Percentiles rank a stretch among this genome's conserved stretches.
Evolutionary conservation across 2,113 vertebrate genomes (phyloP).

Genomic region (Dryoscopus gambensis): DNA sequence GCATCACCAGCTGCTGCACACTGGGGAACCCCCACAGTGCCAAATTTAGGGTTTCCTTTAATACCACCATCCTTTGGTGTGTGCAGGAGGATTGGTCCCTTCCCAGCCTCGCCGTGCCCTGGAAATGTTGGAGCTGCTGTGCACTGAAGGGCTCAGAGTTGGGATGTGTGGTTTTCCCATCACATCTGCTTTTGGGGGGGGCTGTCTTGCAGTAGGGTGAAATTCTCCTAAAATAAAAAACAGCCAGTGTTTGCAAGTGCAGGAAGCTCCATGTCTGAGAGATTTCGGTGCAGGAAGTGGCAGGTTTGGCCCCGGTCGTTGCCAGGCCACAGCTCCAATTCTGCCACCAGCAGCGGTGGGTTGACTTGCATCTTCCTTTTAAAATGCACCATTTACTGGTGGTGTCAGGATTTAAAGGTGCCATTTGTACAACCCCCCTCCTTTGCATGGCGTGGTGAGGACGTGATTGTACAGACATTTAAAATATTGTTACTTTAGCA

Average conservation of each 20-base stretch:
- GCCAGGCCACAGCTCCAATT: neutral
- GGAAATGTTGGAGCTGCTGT: neutral
- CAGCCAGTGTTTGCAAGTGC: neutral
- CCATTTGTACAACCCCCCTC: neutral
- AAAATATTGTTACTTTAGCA: neutral
- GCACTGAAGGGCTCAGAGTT: neutral
- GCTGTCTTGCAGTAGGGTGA: neutral
- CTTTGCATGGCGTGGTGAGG: fast-evolving
- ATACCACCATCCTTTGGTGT: neutral
- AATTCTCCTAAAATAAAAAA: neutral
- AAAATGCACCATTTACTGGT: neutral
- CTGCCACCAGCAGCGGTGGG: neutral
- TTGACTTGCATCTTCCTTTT: neutral
- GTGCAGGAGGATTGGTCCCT: neutral
- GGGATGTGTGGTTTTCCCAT: neutral
- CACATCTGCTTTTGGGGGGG: fast-evolving
- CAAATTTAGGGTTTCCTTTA: neutral
- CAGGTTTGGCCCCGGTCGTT: neutral
- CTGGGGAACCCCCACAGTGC: neutral
- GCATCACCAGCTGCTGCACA: neutral
- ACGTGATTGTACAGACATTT: neutral
- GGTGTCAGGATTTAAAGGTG: neutral
- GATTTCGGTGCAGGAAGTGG: neutral
- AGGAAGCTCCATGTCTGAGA: neutral
- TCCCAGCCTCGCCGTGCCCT: fast-evolving